Conservation (phyloP, 2,113 vertebrate species). For the Labrus mixtus region DNA sequence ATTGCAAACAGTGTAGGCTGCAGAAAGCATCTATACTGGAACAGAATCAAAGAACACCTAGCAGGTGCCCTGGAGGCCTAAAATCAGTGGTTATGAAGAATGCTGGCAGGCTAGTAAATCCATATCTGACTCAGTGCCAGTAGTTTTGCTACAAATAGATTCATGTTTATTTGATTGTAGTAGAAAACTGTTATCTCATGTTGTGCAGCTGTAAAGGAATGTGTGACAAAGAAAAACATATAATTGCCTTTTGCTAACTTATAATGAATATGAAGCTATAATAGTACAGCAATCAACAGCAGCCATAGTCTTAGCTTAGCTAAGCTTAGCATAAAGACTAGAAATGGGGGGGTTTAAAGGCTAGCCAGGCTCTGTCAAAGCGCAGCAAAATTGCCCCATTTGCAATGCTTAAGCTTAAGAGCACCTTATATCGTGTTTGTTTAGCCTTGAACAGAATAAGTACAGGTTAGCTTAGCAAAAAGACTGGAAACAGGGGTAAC, state of each 20-base stretch:
- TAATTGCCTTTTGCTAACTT: neutral
- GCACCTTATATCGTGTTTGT: no score
- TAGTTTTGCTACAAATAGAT: conserved; percentile 50
- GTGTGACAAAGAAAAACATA: neutral
- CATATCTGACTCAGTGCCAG: conserved; percentile 47
- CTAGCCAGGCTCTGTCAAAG: neutral
- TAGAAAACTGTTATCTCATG: conserved; percentile 15
- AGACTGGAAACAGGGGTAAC: neutral
- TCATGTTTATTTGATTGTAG: conserved; percentile 26
- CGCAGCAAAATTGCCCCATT: no score
- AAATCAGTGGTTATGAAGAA: conserved; percentile 61
- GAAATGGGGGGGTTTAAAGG: neutral
- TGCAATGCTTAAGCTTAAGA: no score
- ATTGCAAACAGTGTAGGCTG: conserved; percentile 28
- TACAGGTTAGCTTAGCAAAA: neutral
- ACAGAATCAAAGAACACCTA: conserved; percentile 67
- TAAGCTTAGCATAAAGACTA: neutral
- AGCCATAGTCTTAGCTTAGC: neutral
- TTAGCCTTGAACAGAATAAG: no score
- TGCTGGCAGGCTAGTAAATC: conserved; percentile 54
- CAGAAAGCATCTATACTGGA: conserved; percentile 54
- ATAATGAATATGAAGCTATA: neutral
- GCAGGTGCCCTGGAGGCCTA: conserved; percentile 53
- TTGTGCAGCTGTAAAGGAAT: conserved; percentile 4
- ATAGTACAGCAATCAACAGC: neutral